Conservation (phyloP, 1,140 invertebrate genomes). For the Xylocopa sonorina region DNA sequence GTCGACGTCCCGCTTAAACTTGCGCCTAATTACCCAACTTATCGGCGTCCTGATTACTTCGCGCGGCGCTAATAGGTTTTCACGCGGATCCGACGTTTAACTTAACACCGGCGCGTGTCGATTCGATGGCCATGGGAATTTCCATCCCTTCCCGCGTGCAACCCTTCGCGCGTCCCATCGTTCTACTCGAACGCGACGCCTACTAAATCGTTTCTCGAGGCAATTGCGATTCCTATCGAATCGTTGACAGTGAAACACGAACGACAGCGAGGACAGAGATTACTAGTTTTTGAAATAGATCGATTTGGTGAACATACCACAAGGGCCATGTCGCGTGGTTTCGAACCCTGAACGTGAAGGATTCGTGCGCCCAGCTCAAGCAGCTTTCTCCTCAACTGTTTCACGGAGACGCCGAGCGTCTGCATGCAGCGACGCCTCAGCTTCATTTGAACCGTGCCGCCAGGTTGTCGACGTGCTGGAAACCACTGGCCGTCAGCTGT, state of each 20-base stretch:
- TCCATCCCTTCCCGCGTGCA: no score
- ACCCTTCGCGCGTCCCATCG: no score
- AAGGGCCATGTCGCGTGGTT: slow-evolving; percentile 79
- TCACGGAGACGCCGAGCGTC: slow-evolving; percentile 81
- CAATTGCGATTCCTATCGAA: no score
- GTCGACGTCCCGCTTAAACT: background rate
- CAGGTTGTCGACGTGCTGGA: slow-evolving; percentile 76
- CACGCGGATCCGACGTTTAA: background rate
- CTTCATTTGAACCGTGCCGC: slow-evolving; percentile 80
- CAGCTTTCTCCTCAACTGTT: slow-evolving; percentile 79
- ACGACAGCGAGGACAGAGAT: no score
- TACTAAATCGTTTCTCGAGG: no score
- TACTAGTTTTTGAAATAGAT: no score
- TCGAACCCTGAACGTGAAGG: slow-evolving; percentile 77
- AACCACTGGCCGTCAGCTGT: slow-evolving; percentile 75
- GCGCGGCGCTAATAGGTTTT: slow-evolving; percentile 1
- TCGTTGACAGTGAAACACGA: no score
- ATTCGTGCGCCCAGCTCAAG: slow-evolving; percentile 77
- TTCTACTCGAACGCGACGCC: no score
- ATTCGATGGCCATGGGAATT: background rate
- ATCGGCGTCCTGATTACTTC: slow-evolving; percentile 11
- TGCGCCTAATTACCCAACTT: slow-evolving; percentile 16
- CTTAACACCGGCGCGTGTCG: background rate
- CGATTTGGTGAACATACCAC: slow-evolving; percentile 73
- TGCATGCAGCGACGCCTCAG: slow-evolving; percentile 80